Percentiles rank a stretch among this genome's conserved stretches.
These are phyloP conservation scores for Teleogryllus oceanicus DNA, from an alignment of 2,888 invertebrate genomes.

Conservation along the genomic window DNA sequence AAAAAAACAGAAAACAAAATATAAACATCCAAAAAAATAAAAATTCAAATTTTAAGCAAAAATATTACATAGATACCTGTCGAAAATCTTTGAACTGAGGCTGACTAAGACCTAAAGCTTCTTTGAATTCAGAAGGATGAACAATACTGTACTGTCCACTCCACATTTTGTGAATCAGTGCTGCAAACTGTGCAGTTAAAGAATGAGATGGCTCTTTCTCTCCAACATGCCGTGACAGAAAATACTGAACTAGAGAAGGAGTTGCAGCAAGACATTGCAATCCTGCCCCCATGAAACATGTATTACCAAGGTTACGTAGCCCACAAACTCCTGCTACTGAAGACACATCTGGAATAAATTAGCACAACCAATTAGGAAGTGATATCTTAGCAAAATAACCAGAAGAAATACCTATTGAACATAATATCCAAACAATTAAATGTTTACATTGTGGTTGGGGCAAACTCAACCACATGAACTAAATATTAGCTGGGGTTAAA, in stretches of 20 bases:
- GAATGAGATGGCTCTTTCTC: conserved; percentile 43
- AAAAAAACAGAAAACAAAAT: conserved; percentile 37
- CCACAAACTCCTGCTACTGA: conserved; percentile 53
- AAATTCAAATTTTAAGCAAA: neutral
- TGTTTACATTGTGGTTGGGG: no score
- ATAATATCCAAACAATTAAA: neutral
- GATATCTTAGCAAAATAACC: no score
- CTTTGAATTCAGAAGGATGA: conserved; percentile 57
- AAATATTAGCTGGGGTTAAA: no score
- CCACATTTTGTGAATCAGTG: conserved; percentile 57
- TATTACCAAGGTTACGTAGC: conserved; percentile 55
- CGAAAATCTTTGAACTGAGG: conserved; percentile 61
- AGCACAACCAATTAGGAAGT: no score
- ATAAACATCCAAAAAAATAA: conserved; percentile 18
- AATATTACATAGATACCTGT: conserved; percentile 49
- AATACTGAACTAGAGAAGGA: conserved; percentile 53
- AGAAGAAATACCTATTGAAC: no score
- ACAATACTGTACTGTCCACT: conserved; percentile 54
- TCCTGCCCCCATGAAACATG: conserved; percentile 58
- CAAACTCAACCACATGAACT: no score
- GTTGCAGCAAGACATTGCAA: conserved; percentile 57
- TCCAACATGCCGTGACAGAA: conserved; percentile 45
- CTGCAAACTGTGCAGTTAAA: conserved; percentile 53
- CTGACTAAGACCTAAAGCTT: conserved; percentile 56
- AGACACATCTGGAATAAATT: no score